Conservation (phyloP, 2,888 invertebrate species). For the Phasia obesa region DNA sequence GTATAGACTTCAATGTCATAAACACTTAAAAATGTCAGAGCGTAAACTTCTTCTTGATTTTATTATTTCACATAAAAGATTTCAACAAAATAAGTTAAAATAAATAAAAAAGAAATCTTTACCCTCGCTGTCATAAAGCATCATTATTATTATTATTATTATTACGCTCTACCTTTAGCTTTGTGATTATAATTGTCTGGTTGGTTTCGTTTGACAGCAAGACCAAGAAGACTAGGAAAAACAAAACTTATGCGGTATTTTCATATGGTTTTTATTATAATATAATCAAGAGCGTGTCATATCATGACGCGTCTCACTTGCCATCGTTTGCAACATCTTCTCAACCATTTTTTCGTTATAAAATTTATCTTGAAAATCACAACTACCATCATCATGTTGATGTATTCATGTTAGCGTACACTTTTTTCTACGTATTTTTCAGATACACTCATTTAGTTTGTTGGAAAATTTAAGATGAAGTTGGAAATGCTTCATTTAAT, state of each 20-base stretch:
- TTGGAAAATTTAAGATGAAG: slow-evolving; percentile 27
- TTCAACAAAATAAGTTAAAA: slow-evolving; percentile 22
- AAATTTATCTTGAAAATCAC: slow-evolving; percentile 10
- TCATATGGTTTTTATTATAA: slow-evolving; percentile 43
- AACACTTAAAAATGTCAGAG: slow-evolving; percentile 59
- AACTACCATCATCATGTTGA: slow-evolving; percentile 21
- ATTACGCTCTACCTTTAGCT: slow-evolving; percentile 21
- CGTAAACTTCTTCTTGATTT: not conserved
- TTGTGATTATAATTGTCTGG: slow-evolving; percentile 59
- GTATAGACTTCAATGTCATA: slow-evolving; percentile 65
- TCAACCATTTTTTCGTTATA: slow-evolving; percentile 11
- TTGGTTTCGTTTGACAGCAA: slow-evolving; percentile 48
- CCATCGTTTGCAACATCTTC: slow-evolving; percentile 40
- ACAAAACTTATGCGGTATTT: slow-evolving; percentile 42
- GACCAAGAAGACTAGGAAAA: slow-evolving; percentile 3
- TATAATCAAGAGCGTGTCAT: slow-evolving; percentile 62
- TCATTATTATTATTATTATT: slow-evolving; percentile 40
- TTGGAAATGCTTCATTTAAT: slow-evolving; percentile 51
- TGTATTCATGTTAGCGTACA: slow-evolving; percentile 27
- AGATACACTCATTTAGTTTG: slow-evolving; percentile 46
- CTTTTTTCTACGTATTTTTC: slow-evolving; percentile 35
- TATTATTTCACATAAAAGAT: slow-evolving; percentile 17
- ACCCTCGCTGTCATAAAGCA: slow-evolving; percentile 52
- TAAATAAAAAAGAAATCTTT: slow-evolving; percentile 38
- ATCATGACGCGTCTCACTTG: slow-evolving; percentile 57